These are phyloP conservation scores for Turritopsis dohrnii DNA, from an alignment of 30 jellyfish, hydroid and myxozoan species.

Conservation along the genomic window DNA sequence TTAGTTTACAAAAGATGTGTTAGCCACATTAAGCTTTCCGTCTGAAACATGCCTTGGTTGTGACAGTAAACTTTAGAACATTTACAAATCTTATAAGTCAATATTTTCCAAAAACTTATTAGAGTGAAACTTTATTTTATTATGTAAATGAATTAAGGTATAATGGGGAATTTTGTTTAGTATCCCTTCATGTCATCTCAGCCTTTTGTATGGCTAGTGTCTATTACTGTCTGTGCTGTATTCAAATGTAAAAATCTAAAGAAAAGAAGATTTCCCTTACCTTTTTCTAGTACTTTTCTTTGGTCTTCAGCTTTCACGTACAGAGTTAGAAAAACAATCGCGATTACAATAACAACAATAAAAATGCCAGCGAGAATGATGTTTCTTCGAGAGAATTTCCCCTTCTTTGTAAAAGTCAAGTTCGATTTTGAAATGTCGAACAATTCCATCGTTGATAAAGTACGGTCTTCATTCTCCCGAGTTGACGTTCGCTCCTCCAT, in stretches of 20 bases:
- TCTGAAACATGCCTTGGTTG: neutral
- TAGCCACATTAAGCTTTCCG: neutral
- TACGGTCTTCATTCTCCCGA: neutral
- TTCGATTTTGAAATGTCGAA: neutral
- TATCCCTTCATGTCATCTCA: too few species aligned
- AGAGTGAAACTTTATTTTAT: neutral
- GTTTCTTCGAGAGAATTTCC: neutral
- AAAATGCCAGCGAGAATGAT: neutral
- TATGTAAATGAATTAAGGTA: too few species aligned
- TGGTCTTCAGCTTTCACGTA: neutral
- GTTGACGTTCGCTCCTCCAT: neutral
- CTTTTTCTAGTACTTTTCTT: neutral
- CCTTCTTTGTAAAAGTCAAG: neutral
- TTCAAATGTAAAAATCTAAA: too few species aligned
- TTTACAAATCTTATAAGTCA: neutral
- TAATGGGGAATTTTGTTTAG: too few species aligned
- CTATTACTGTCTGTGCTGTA: too few species aligned
- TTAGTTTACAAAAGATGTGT: neutral
- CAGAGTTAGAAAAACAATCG: neutral
- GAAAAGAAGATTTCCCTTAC: too few species aligned
- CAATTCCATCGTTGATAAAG: neutral
- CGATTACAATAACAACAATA: neutral
- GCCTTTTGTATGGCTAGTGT: too few species aligned
- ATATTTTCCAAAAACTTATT: neutral
- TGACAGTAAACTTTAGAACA: neutral